phyloP scores from a whole-genome alignment of 2,888 invertebrate genomes.

The Mycogona germanica region DNA sequence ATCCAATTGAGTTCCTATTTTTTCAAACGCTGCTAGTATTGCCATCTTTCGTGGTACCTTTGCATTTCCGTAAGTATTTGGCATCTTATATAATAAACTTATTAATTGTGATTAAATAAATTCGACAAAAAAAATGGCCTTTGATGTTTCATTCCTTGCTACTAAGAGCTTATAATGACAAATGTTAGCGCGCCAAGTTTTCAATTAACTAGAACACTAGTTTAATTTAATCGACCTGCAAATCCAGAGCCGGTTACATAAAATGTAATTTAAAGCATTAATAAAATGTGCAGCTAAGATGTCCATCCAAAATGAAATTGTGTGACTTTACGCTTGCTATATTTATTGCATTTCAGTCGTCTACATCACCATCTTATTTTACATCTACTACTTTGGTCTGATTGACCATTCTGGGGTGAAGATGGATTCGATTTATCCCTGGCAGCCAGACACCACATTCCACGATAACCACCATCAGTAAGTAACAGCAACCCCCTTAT shows the following conservation, averaged over 20 bases:
- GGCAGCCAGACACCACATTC: slow-evolving; percentile 60
- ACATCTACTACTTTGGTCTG: slow-evolving; percentile 58
- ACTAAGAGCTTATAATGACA: too few species aligned
- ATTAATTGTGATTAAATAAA: too few species aligned
- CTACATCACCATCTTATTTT: slow-evolving; percentile 35
- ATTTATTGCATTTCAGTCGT: slow-evolving; percentile 34
- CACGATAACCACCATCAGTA: slow-evolving; percentile 65
- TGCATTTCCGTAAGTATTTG: slow-evolving; percentile 56
- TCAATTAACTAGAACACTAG: too few species aligned
- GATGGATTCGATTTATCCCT: slow-evolving; percentile 53
- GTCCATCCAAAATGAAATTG: neutral
- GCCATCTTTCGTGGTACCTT: slow-evolving; percentile 49
- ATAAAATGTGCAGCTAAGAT: neutral
- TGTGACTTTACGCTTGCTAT: neutral
- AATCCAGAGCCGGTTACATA: too few species aligned
- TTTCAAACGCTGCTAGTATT: slow-evolving; percentile 47
- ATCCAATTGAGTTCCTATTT: slow-evolving; percentile 53
- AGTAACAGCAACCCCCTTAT: slow-evolving; percentile 12
- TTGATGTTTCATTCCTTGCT: too few species aligned
- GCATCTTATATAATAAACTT: too few species aligned
- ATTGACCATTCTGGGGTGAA: slow-evolving; percentile 62
- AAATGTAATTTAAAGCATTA: too few species aligned
- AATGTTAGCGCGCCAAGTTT: too few species aligned
- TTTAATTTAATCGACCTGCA: slow-evolving; percentile 2
- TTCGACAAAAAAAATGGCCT: too few species aligned